Conservation (phyloP, 2,113 vertebrate species). For the Nothobranchius furzeri region DNA sequence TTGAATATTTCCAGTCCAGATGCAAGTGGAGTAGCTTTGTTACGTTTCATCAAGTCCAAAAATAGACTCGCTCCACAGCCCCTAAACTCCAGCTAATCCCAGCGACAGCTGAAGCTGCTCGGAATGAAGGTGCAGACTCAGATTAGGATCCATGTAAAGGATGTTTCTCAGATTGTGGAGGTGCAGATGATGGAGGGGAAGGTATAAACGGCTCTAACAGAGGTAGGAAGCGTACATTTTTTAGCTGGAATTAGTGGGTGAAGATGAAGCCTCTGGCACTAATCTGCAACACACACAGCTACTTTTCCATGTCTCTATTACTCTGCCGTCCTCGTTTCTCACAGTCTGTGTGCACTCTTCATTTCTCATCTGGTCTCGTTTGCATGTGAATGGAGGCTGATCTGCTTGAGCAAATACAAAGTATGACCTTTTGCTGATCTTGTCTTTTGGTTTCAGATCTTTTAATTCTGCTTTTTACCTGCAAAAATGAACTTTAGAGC, state of each 20-base stretch:
- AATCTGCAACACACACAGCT: slow-evolving; percentile 54
- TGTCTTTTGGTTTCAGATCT: slow-evolving; percentile 35
- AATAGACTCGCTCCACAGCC: slow-evolving; percentile 50
- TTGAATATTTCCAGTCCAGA: slow-evolving; percentile 34
- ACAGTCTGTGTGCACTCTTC: slow-evolving; percentile 42
- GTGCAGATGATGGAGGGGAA: slow-evolving; percentile 40
- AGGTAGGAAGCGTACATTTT: slow-evolving; percentile 37
- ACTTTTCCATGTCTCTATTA: slow-evolving; percentile 30
- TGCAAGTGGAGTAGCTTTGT: slow-evolving; percentile 32
- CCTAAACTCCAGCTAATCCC: slow-evolving; percentile 54
- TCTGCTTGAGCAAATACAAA: slow-evolving; percentile 9
- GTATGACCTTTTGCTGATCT: slow-evolving; percentile 55
- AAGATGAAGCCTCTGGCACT: slow-evolving; percentile 60
- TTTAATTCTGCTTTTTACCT: slow-evolving; percentile 3
- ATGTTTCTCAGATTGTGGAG: slow-evolving; percentile 48
- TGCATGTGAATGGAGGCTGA: slow-evolving; percentile 22
- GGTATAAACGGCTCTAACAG: slow-evolving; percentile 45
- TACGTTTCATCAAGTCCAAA: slow-evolving; percentile 41
- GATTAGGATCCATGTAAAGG: slow-evolving; percentile 55
- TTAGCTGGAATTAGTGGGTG: slow-evolving; percentile 61
- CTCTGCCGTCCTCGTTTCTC: slow-evolving; percentile 43
- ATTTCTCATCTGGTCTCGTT: slow-evolving; percentile 48
- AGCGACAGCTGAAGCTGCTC: slow-evolving; percentile 33
- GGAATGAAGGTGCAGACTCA: slow-evolving; percentile 46
- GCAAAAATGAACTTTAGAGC: too few species aligned